Conservation (phyloP, 2,113 vertebrate species). For the Lucifuga dentata region DNA sequence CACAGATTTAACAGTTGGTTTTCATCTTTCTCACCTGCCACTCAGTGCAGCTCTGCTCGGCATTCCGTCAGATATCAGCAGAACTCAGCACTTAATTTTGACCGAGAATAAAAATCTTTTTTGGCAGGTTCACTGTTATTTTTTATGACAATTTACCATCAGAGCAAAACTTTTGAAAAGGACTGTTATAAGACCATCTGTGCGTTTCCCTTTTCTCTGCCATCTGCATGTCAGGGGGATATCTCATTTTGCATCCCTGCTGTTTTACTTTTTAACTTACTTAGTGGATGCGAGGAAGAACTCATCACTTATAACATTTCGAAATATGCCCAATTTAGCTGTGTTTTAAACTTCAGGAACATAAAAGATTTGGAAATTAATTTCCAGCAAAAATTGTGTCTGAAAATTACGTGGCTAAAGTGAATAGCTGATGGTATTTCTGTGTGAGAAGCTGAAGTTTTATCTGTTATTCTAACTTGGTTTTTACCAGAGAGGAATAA, state of each 20-base stretch:
- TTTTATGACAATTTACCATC: background rate
- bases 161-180: conserved; percentile 7
- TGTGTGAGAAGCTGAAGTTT: conserved; percentile 24
- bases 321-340: background rate
- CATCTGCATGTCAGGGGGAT: background rate
- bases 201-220: conserved; percentile 4
- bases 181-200: conserved; percentile 4
- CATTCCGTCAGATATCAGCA: conserved; percentile 13
- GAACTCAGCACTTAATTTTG: conserved; percentile 18
- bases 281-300: background rate
- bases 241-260: background rate
- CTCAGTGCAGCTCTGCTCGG: conserved; percentile 8
- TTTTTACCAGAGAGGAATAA: conserved; percentile 26
- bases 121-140: conserved; percentile 5
- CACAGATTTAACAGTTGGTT: conserved; percentile 21
- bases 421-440: conserved; percentile 18
- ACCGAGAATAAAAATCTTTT: conserved; percentile 18
- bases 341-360: background rate
- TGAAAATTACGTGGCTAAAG: conserved; percentile 5
- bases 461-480: conserved; percentile 12
- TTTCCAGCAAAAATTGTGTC: too few species aligned
- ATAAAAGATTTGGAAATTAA: background rate
- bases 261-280: conserved; percentile 1
- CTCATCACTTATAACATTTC: background rate
- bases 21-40: conserved; percentile 13